A percentile compares a stretch with the other conserved stretches of the same genome.
Conservation (phyloP, 2,113 vertebrate genomes). For the Recurvirostra avosetta region DNA sequence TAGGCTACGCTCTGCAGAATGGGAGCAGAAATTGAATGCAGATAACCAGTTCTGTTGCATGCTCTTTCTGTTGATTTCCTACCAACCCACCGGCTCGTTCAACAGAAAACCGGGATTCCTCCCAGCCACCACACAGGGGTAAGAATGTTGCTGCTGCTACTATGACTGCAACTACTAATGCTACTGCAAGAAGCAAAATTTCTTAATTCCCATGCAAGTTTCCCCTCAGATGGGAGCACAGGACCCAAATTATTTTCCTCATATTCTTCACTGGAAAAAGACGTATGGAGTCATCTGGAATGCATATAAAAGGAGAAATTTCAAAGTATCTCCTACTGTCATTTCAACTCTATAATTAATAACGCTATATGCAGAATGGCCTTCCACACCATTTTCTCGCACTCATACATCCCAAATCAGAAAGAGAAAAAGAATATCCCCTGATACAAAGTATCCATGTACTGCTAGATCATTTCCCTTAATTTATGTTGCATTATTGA, state of each 20-base stretch:
- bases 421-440: constrained; percentile 7
- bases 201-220: background rate
- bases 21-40: background rate
- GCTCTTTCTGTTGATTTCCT: background rate
- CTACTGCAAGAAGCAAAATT: background rate
- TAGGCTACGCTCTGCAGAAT: background rate
- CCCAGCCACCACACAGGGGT: background rate
- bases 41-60: background rate
- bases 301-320: background rate
- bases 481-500: constrained; percentile 59
- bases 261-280: background rate
- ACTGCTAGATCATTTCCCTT: constrained; percentile 6
- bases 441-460: constrained; percentile 29
- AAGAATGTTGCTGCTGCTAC: background rate
- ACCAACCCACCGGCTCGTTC: background rate
- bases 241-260: background rate
- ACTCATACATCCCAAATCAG: constrained; percentile 1
- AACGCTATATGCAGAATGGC: background rate
- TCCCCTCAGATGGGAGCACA: background rate
- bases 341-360: constrained; percentile 11
- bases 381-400: background rate
- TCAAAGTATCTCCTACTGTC: background rate
- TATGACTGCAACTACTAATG: background rate
- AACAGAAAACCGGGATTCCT: background rate
- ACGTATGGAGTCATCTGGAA: background rate